Base-by-base conservation (phyloP, 2,797 vertebrate species). In the Carapus acus region DNA sequence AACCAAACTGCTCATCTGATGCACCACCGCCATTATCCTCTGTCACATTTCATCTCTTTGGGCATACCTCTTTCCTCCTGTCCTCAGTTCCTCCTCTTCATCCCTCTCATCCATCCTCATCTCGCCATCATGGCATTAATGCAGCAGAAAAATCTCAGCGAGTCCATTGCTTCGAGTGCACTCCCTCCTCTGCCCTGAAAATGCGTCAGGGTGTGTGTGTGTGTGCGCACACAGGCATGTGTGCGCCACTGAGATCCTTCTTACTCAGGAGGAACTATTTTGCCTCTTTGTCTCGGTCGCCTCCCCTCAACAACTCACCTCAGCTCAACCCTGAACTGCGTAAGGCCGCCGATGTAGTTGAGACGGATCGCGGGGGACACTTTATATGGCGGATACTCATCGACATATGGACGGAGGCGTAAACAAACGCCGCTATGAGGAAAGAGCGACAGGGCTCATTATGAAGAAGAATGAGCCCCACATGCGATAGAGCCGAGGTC, bases 351-450 rank as follows among this genome's bases (percentile, higher is more conserved):
- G n/a, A n/a, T n/a, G n/a, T n/a, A n/a, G n/a, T n/a, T n/a, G n/a
- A n/a, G n/a, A n/a, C n/a, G n/a, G n/a, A n/a, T n/a, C n/a, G n/a
- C n/a, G n/a, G n/a, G n/a, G n/a, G 11, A 29, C 11, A 6, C 11
- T 33, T 3, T 33, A 13, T 33, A 13, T 33, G 31, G 8, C 9
- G 31, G 14, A 33, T 33, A 33, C 31, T 33, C 9, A 9, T 33
- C 4, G 31, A n/a, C 22, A 21, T 8, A 15, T 5, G 49, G 3
- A 36, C 2, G 16, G 17, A 1, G 7, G 8, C 34, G 24, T n/a
- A 19, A 36, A 22, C 8, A 46, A 21, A 61, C 7, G 11, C 42
- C 23, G 38, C 24, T 24, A 13, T 48, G 8, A 67, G 45, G 15
- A 8, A 11, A 42, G 22, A 29, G 11, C 46, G 46, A 17, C n/a